Conservation (phyloP, 2,888 invertebrate genomes). For the Cartodere bifasciata region DNA sequence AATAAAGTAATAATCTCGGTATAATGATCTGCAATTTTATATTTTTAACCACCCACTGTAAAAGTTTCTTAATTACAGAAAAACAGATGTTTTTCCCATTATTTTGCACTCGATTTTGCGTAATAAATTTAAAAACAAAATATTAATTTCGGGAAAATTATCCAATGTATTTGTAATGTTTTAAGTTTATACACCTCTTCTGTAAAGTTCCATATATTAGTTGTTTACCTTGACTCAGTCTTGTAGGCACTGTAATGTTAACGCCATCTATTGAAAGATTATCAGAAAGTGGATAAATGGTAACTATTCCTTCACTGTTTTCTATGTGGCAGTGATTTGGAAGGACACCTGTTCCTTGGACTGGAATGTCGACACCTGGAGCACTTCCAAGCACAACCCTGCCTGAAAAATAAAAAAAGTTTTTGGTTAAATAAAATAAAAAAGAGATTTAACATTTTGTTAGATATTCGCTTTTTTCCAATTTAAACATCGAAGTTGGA, state of each 20-base stretch:
- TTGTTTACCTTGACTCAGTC: constrained; percentile 70
- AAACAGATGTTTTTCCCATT: too few species aligned
- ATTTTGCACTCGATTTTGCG: too few species aligned
- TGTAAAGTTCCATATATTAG: too few species aligned
- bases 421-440: not conserved
- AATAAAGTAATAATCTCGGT: too few species aligned
- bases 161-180: too few species aligned
- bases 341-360: constrained; percentile 77
- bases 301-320: constrained; percentile 71
- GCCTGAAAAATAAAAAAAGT: constrained; percentile 47
- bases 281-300: constrained; percentile 56
- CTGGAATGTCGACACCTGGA: constrained; percentile 67
- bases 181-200: too few species aligned
- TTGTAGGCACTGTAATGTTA: constrained; percentile 55
- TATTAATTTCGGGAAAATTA: too few species aligned
- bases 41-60: too few species aligned
- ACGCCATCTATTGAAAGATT: constrained; percentile 56
- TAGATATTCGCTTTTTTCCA: too few species aligned
- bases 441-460: not conserved
- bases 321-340: constrained; percentile 79
- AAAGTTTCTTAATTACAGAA: too few species aligned
- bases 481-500: not conserved
- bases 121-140: too few species aligned
- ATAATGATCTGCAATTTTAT: too few species aligned
- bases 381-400: constrained; percentile 70